These are phyloP conservation scores for Pedetes capensis DNA, from an alignment of 2,113 vertebrate genomes.

Conservation along the genomic window DNA sequence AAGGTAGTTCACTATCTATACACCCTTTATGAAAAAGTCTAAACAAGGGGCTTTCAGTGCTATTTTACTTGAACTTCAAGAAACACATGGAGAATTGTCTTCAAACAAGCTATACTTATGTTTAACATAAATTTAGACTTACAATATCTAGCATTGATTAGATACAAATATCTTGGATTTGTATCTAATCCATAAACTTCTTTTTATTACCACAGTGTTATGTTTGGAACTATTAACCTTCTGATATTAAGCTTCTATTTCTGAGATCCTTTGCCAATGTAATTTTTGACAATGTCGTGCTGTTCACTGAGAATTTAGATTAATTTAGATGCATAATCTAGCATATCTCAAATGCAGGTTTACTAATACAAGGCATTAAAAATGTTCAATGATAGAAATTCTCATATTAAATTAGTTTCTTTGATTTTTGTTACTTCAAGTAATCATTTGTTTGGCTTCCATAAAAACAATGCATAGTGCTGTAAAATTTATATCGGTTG, in stretches of 20 bases:
- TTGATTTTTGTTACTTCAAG: conserved; percentile 39
- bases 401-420: background rate
- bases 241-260: background rate
- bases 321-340: background rate
- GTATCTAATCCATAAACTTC: background rate
- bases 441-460: too few relatives aligned
- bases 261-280: background rate
- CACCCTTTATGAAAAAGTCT: background rate
- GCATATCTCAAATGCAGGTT: conserved; percentile 32
- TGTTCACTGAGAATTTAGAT: conserved; percentile 38
- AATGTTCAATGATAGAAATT: background rate
- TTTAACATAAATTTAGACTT: background rate
- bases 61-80: too few relatives aligned
- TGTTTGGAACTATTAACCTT: background rate
- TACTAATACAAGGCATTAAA: conserved; percentile 34
- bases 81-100: background rate
- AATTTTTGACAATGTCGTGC: background rate
- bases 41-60: too few relatives aligned
- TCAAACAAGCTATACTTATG: background rate
- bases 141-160: background rate
- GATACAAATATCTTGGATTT: background rate
- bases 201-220: background rate
- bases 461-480: background rate
- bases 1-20: background rate
- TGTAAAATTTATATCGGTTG: background rate